Conservation (phyloP, 2,113 vertebrate genomes). For the Salvator merianae region DNA sequence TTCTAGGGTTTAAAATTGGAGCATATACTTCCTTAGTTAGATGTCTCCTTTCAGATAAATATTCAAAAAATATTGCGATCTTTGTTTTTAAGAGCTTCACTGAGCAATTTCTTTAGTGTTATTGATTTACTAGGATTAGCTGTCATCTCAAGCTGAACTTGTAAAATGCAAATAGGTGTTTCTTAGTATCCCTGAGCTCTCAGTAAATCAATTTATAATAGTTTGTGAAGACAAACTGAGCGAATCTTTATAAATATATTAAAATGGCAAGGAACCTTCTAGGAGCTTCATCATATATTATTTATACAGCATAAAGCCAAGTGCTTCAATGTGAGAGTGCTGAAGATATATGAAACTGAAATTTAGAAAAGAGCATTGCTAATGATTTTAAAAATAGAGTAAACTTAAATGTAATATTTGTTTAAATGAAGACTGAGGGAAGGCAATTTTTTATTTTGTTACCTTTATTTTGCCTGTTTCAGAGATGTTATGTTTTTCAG, state of each 20-base stretch:
- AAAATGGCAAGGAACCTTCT: conserved; percentile 26
- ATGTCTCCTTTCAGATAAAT: not conserved
- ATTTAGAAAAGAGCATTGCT: conserved; percentile 21
- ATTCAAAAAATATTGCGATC: not conserved
- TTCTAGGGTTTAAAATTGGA: not conserved
- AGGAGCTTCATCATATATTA: conserved; percentile 12
- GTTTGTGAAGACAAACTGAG: conserved; percentile 15
- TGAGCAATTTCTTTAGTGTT: not conserved
- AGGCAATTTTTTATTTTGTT: not conserved
- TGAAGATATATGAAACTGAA: conserved; percentile 20
- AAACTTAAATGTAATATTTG: not conserved
- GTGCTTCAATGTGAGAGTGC: not conserved
- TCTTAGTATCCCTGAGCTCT: conserved; percentile 11
- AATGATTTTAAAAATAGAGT: not conserved
- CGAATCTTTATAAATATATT: conserved; percentile 27
- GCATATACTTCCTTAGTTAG: not conserved
- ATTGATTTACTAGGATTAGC: conserved; percentile 9
- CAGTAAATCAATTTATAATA: conserved; percentile 19
- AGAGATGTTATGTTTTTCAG: not conserved
- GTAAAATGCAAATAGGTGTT: not conserved
- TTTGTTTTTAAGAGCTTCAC: conserved; percentile 11
- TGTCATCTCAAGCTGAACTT: not conserved
- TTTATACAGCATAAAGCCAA: not conserved
- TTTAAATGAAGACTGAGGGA: not conserved
- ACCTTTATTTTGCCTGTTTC: not conserved